Evolutionary conservation across 2,888 invertebrate genomes (phyloP).

Genomic region (Euplexia lucipara): DNA sequence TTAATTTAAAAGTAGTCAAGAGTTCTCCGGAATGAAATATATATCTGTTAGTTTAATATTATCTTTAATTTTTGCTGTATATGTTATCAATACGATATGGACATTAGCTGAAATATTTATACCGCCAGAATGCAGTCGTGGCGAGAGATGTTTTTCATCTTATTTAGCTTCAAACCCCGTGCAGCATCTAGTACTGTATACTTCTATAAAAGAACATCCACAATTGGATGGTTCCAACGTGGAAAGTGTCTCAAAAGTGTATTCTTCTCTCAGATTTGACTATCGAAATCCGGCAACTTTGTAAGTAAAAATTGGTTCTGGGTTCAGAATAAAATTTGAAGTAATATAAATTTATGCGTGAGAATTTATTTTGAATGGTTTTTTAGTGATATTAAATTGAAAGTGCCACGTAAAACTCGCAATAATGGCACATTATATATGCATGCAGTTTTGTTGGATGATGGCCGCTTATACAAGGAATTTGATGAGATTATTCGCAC

Average conservation of each 20-base stretch:
- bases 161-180: constrained; percentile 93
- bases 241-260: constrained; percentile 89
- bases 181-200: constrained; percentile 93
- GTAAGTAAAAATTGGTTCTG: constrained; percentile 70
- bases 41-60: constrained; percentile 92
- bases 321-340: not conserved
- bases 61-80: constrained; percentile 92
- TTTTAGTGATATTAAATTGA: constrained; percentile 92
- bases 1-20: constrained; percentile 17
- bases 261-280: constrained; percentile 92
- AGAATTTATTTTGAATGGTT: constrained; percentile 19
- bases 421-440: constrained; percentile 96
- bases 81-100: constrained; percentile 94
- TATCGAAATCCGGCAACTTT: constrained; percentile 88
- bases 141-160: constrained; percentile 93
- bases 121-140: constrained; percentile 92
- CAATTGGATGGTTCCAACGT: constrained; percentile 84
- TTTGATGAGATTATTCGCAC: constrained; percentile 91
- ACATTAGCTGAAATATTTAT: constrained; percentile 94
- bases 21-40: constrained; percentile 79
- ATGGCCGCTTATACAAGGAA: constrained; percentile 85
- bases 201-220: constrained; percentile 92
- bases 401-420: constrained; percentile 94
- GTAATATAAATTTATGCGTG: not conserved
- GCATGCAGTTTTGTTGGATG: constrained; percentile 93